Base-by-base conservation (phyloP, 2,113 vertebrate genomes). In the Lepisosteus osseus region DNA sequence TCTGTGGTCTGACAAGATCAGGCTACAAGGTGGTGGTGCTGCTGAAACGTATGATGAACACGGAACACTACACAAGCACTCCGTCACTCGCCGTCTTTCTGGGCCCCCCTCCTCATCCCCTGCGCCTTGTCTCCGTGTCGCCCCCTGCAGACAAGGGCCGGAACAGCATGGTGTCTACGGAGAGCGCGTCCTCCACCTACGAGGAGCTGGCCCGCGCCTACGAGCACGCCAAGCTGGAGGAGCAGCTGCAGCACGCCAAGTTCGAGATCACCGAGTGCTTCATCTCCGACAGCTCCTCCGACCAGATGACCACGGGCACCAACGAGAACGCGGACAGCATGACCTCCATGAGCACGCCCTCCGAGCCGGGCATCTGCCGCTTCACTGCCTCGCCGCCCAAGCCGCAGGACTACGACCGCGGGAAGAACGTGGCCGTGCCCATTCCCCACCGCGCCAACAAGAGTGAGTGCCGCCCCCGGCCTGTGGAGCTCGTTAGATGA, bases 151-250 rank as follows among this genome's bases (percentile, higher is more conserved):
- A 99, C 86, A 99, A 99, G 86, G 97, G 97, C 0, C 91, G 97
- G 13, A 99, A 99, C 93, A 99, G 97, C 90, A 99, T 99, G 97
- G 97, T 99, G 80, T 99, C 97, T 0, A 99, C 95, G 0, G 96
- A 98, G 88, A 98, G 96, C 0, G 96, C 96, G 72, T 97, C 96
- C 0, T 98, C 96, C 13, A 98, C 96, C 74, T 98, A 98, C 0
- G 96, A 98, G 86, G 96, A 98, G 87, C 83, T 98, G 88, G 96
- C 96, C 0, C 91, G 96, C 0, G 96, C 96, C 61, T 98, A 98
- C 0, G 96, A 98, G 80, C 96, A 98, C 0, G 96, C 96, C 63
- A 97, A 97, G 89, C 90, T 98, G 76, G 96, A 98, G 85, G 96
- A 98, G 78, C 96, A 98, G 86, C 89, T 98, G 78, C 95, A 97